Base-by-base conservation (phyloP, 2,113 vertebrate species). In the Dunckerocampus dactyliophorus region DNA sequence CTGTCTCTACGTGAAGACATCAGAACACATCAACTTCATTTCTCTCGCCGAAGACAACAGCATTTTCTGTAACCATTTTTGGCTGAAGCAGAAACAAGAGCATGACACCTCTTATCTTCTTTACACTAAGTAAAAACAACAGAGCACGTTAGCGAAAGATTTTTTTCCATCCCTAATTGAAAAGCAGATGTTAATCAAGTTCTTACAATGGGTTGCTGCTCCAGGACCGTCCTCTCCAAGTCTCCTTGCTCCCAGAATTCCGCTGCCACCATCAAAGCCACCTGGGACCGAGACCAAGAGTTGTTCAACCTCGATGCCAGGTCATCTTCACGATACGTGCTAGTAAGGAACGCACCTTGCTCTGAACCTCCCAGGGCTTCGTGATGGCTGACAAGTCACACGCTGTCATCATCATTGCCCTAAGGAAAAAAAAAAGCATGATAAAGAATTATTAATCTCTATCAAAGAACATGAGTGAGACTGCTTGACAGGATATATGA, bases 321-420 rank as follows among this genome's bases (percentile, higher is more conserved):
- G 37, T 24, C 17, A 2, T 47, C 63, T 48, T 48, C 2, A 62
- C 47, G 1, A 51, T 0, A 17, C 14, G 4, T 59, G 37, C 37
- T 39, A 9, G 37, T 59, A 14, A 7, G 47, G 11, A 37, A 75
- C 90, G 24, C 65, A 90, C 95, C 89, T 98, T 92, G 83, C 94
- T 96, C 85, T 97, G 95, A 8, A 98, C 92, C 76, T 96, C 94
- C 94, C 95, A 98, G 24, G 95, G 95, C 71, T 98, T 98, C 62
- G 94, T 95, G 77, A 96, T 95, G 75, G 95, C 95, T 65, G 94
- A 97, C 71, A 97, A 68, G 72, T 97, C 95, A 85, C 95, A 96
- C 3, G 92, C 95, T 12, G 95, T 98, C 95, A 98, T 98, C 94
- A 98, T 97, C 95, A 97, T 96, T 37, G 95, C 94, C 94, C 93